These are phyloP conservation scores for Sphaerodactylus townsendi DNA, from an alignment of 2,113 vertebrate species.

Conservation along the genomic window DNA sequence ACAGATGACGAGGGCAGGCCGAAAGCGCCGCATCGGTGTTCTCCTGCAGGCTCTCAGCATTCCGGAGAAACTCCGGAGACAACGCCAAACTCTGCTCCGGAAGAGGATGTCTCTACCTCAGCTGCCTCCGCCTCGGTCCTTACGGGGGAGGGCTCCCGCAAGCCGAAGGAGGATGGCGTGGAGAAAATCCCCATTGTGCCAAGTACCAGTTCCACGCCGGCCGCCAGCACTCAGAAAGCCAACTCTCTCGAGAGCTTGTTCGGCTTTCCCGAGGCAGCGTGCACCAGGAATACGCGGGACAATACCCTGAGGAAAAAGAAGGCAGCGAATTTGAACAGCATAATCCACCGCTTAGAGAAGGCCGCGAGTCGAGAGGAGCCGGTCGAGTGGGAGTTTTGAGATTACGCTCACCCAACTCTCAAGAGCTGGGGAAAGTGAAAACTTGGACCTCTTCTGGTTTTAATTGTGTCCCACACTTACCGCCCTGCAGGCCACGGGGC, in stretches of 20 bases:
- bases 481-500: constrained; percentile 96
- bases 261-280: constrained; percentile 86
- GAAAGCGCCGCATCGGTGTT: constrained; percentile 60
- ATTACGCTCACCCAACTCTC: constrained; percentile 74
- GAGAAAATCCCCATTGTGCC: constrained; percentile 78
- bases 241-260: constrained; percentile 85
- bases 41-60: constrained; percentile 61
- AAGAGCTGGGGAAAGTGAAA: constrained; percentile 76
- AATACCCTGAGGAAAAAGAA: constrained; percentile 96
- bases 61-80: constrained; percentile 68
- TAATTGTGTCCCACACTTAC: constrained; percentile 91
- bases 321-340: constrained; percentile 97
- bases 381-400: constrained; percentile 96
- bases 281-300: constrained; percentile 90
- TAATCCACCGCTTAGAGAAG: constrained; percentile 97
- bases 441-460: constrained; percentile 84
- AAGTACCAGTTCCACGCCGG: constrained; percentile 82
- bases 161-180: constrained; percentile 67
- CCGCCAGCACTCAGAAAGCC: constrained; percentile 73
- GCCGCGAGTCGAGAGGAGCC: constrained; percentile 95
- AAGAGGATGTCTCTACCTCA: constrained; percentile 86
- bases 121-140: constrained; percentile 72
- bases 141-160: constrained; percentile 71
- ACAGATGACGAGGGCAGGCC: constrained; percentile 77
- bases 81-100: constrained; percentile 73